Conservation (phyloP, 2,113 vertebrate species). For the Percopsis transmontana region DNA sequence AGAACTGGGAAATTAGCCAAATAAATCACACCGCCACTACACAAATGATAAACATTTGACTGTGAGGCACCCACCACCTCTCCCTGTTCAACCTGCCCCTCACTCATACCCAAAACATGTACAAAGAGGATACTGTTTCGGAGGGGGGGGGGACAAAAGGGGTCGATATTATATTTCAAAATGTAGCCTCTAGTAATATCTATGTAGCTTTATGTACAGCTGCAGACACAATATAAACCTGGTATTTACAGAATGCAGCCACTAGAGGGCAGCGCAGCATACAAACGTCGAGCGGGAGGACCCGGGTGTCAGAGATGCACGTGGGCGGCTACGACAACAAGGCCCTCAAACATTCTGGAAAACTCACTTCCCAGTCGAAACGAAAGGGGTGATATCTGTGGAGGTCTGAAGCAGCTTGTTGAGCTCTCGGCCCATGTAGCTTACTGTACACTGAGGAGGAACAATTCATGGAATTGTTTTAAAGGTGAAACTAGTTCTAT, state of each 20-base stretch:
- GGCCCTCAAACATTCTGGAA: slow-evolving; percentile 63
- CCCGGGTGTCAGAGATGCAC: slow-evolving; percentile 34
- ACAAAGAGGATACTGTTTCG: slow-evolving; percentile 52
- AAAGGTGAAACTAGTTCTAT: slow-evolving; percentile 46
- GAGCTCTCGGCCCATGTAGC: slow-evolving; percentile 48
- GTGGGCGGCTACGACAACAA: slow-evolving; percentile 20
- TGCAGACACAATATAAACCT: slow-evolving; percentile 47
- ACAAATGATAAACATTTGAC: slow-evolving; percentile 23
- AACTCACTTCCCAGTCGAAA: slow-evolving; percentile 69
- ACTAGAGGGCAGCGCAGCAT: slow-evolving; percentile 73
- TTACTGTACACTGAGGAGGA: slow-evolving; percentile 57
- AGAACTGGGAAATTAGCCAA: slow-evolving; percentile 31
- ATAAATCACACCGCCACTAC: slow-evolving; percentile 33
- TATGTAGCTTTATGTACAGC: slow-evolving; percentile 74
- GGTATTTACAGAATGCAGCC: slow-evolving; percentile 74
- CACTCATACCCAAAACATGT: slow-evolving; percentile 17
- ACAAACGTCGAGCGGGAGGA: slow-evolving; percentile 62
- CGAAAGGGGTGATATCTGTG: slow-evolving; percentile 67
- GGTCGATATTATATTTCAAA: slow-evolving; percentile 52
- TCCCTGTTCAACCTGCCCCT: slow-evolving; percentile 27
- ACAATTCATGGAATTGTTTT: slow-evolving; percentile 77
- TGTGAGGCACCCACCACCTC: slow-evolving; percentile 35
- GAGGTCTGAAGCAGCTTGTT: slow-evolving; percentile 65
- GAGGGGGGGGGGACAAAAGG: too few species aligned
- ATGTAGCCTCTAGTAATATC: slow-evolving; percentile 51